Base-by-base conservation (phyloP, 92 coral and sea anemone species). In the Pocillopora grandis region DNA sequence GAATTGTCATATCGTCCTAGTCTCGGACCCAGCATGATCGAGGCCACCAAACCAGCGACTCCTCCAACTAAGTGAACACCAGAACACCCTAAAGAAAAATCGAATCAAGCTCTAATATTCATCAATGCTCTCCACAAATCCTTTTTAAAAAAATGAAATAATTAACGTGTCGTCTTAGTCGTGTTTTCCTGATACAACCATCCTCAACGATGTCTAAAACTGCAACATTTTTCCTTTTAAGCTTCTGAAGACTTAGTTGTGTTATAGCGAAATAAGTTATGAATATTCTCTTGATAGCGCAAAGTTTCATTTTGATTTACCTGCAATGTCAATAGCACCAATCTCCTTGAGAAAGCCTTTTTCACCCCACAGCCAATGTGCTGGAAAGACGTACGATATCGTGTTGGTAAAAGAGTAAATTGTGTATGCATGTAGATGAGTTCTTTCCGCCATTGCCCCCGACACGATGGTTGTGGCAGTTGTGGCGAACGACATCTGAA, bases 21-120 rank as follows among this genome's bases (percentile, higher is more conserved):
- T 17, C 98, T 88, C n/a, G 98, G 94, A 31, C 89, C 91, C 58
- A 94, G 87, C 91, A 88, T 83, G 62, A 95, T 33, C 17, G 98
- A 85, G 12, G 98, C 93, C 49, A 93, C 94, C 52, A 93, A 59
- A 7, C 92, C 97, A 49, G 91, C 89, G 72, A 93, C 94, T 12
- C 98, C 98, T 17, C 98, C 98, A 49, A 87, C 93, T 16, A 95
- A 70, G 87, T 95, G 98, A 69, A 95, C 96, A n/a, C 94, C 96
- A 17, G 94, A 91, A 82, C 98, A 95, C 17, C 98, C 98, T 80
- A 2, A 0, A 66, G 31, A 27, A 21, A 17, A 61, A 63, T 19
- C 11, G 0, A 19, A 68, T 2, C 33, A 13, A 6, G 19, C 73
- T 31, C 31, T 64, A 9, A 9, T 57, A 8, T 21, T 20, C 66